Base-by-base conservation (phyloP, 2,113 vertebrate genomes). In the Terrapene triunguis region DNA sequence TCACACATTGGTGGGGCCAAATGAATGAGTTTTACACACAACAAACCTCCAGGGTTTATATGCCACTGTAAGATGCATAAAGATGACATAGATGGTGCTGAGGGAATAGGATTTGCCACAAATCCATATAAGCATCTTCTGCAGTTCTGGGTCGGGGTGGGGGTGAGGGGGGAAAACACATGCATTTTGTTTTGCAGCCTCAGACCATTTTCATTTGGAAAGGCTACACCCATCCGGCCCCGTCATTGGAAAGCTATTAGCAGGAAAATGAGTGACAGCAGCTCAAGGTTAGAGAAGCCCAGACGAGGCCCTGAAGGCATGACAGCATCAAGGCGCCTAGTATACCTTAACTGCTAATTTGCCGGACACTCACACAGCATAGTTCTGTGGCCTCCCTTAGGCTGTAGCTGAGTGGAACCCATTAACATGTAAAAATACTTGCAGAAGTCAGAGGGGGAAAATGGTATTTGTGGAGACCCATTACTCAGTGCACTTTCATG, bases 371-470 rank as follows among this genome's bases (percentile, higher is more conserved):
- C 95, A 97, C 53, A 87, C 94, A 98, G 97, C 96, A 95, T 59
- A 35, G 93, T 95, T 97, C 97, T 96, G 95, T 94, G 95, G 90
- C 94, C 96, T 97, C 96, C 96, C 90, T 8, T 91, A 86, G 79
- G 96, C 95, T 98, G 97, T 95, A 94, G 85, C 87, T 48, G 98
- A 96, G 98, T 97, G 97, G 96, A 98, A 98, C 89, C 97, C 97
- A 98, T 99, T 98, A 98, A 97, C 96, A 96, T 98, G 98, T 98
- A 97, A 98, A 99, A 98, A 98, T 98, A 98, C 98, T 98, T 98
- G 97, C 97, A 98, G 98, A 98, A 98, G 98, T 96, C 89, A 92
- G 94, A 89, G 94, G 94, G 88, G 94, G 95, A n/a, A 87, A 97
- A 95, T 44, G 96, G 97, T 97, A 98, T 98, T 98, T 98, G 98